These are phyloP conservation scores for Diplosoma virens DNA, from an alignment of 23 tunicate species.

Conservation along the genomic window DNA sequence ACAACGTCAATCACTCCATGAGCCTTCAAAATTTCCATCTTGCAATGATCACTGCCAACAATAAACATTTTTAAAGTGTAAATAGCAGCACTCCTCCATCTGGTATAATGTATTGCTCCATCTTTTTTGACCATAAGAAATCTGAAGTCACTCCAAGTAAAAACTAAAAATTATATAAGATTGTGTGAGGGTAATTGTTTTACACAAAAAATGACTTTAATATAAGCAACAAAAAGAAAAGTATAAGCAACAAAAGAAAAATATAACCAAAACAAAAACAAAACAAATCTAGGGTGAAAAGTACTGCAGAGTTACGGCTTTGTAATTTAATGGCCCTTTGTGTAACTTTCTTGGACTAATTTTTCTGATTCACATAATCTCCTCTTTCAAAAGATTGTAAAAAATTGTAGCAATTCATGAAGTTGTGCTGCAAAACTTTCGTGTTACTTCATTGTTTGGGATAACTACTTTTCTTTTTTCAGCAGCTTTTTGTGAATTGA, in stretches of 20 bases:
- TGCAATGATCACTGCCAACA: background rate
- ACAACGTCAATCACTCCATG: background rate
- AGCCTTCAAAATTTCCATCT: background rate
- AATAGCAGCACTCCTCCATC: constrained; percentile 7
- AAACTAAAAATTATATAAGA: constrained; percentile 1
- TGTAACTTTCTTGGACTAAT: constrained; percentile 9
- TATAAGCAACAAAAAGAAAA: background rate
- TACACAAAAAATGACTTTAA: background rate
- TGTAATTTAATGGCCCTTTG: too few species aligned
- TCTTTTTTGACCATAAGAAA: background rate
- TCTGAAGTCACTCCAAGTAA: constrained; percentile 17
- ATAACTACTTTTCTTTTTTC: constrained; percentile 4
- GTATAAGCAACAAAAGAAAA: too few species aligned
- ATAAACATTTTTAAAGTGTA: background rate
- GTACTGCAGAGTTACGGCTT: too few species aligned
- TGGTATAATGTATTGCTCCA: background rate
- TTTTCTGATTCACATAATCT: background rate
- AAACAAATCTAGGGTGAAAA: too few species aligned
- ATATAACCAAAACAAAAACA: too few species aligned
- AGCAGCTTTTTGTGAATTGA: constrained; percentile 25
- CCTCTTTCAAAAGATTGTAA: constrained; percentile 3
- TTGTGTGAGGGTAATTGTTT: background rate
- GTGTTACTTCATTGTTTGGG: background rate
- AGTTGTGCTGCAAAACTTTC: background rate
- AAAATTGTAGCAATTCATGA: background rate